Evolutionary conservation across 2,888 invertebrate species (phyloP).

Genomic region (Drosophila stalkeri): DNA sequence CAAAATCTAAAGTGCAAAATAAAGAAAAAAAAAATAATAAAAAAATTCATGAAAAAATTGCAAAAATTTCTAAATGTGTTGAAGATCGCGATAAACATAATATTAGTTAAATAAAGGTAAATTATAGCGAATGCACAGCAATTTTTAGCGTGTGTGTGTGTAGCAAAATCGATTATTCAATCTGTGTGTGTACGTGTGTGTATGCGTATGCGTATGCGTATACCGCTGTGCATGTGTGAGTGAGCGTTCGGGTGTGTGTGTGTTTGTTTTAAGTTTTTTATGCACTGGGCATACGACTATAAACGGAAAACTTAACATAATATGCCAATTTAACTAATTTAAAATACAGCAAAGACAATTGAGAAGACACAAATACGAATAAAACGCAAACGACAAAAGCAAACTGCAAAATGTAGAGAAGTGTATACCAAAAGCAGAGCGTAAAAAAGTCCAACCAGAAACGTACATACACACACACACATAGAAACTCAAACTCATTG

Average conservation of each 20-base stretch:
- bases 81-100: constrained; percentile 56
- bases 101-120: constrained; percentile 55
- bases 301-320: constrained; percentile 49
- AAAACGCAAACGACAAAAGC: constrained; percentile 36
- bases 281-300: constrained; percentile 25
- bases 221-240: constrained; percentile 24
- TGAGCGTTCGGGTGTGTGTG: constrained; percentile 18
- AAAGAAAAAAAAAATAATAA: constrained; percentile 20
- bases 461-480: constrained; percentile 49
- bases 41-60: constrained; percentile 58
- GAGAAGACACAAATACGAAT: constrained; percentile 29
- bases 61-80: constrained; percentile 69
- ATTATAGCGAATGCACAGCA: constrained; percentile 40
- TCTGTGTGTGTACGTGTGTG: constrained; percentile 56
- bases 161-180: constrained; percentile 77
- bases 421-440: constrained; percentile 58
- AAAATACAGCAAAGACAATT: constrained; percentile 30
- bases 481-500: constrained; percentile 32
- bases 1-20: constrained; percentile 64
- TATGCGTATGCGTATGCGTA: constrained; percentile 34
- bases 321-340: constrained; percentile 50
- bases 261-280: constrained; percentile 59
- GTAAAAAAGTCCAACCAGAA: constrained; percentile 58
- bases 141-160: constrained; percentile 47
- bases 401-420: constrained; percentile 52